A percentile compares a stretch with the other conserved stretches of the same genome.
These are phyloP conservation scores for Spatula versicolor DNA, from an alignment of 2,797 vertebrate genomes.

Conservation along the genomic window DNA sequence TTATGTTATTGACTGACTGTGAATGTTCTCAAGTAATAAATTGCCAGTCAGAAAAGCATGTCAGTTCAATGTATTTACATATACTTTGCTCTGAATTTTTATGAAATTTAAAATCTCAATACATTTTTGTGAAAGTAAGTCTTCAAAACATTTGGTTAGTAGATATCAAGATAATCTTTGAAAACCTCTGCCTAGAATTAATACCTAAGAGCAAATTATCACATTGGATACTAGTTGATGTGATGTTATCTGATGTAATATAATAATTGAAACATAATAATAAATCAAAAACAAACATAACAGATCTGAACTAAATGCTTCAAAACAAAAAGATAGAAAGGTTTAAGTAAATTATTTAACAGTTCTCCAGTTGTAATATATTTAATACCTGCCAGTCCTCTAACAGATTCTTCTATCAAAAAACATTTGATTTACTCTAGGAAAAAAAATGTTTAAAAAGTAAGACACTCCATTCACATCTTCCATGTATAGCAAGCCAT, in stretches of 20 bases:
- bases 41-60: slow-evolving; percentile 17
- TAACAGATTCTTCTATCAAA: neutral
- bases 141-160: neutral
- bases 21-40: slow-evolving; percentile 19
- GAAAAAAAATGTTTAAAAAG: neutral
- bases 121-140: neutral
- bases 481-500: neutral
- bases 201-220: neutral
- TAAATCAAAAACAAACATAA: neutral
- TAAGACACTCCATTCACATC: neutral
- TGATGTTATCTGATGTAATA: neutral
- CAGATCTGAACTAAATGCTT: neutral
- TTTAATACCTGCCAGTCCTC: neutral
- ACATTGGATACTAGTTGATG: neutral
- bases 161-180: neutral
- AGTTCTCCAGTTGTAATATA: neutral
- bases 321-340: neutral
- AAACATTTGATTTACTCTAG: neutral
- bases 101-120: neutral
- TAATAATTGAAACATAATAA: neutral
- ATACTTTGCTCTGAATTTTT: neutral
- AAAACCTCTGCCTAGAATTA: neutral
- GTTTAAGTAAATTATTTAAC: slow-evolving; percentile 7
- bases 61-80: neutral
- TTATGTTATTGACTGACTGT: slow-evolving; percentile 31